These are phyloP conservation scores for Drosophila micromelanica DNA, from an alignment of 1,140 invertebrate species.

Conservation along the genomic window DNA sequence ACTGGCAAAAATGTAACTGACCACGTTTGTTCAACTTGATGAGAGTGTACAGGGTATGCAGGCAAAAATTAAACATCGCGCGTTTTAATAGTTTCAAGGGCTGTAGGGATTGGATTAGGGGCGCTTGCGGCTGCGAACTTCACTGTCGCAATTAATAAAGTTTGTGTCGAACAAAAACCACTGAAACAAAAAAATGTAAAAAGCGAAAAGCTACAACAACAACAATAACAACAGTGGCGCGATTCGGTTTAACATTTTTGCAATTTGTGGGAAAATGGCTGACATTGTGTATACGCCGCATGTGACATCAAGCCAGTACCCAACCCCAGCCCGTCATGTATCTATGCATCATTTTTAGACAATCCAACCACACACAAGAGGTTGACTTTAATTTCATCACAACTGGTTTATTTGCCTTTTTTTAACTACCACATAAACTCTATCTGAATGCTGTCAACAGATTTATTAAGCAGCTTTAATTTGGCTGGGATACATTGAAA, in stretches of 20 bases:
- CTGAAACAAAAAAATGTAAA: slow-evolving; percentile 14
- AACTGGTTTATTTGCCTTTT: slow-evolving; percentile 29
- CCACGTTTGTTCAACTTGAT: too few species aligned
- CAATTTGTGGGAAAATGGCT: slow-evolving; percentile 66
- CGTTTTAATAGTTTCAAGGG: slow-evolving; percentile 45
- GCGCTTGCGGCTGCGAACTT: slow-evolving; percentile 49
- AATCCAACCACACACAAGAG: slow-evolving; percentile 37
- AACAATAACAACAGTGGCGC: slow-evolving; percentile 16
- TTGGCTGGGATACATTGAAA: slow-evolving; percentile 29
- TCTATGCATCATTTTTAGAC: slow-evolving; percentile 70
- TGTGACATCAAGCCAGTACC: slow-evolving; percentile 45
- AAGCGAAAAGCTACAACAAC: slow-evolving; percentile 14
- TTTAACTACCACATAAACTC: not conserved
- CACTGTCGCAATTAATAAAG: slow-evolving; percentile 78
- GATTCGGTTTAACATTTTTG: slow-evolving; percentile 51
- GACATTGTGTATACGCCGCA: slow-evolving; percentile 52
- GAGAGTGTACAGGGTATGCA: slow-evolving; percentile 13
- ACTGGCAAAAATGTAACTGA: too few species aligned
- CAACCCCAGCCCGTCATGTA: slow-evolving; percentile 22
- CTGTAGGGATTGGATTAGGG: slow-evolving; percentile 17
- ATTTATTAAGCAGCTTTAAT: slow-evolving; percentile 69
- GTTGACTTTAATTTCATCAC: slow-evolving; percentile 67
- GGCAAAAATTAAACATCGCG: slow-evolving; percentile 32
- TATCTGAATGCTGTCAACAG: slow-evolving; percentile 55
- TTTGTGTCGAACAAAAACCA: slow-evolving; percentile 56